These are phyloP conservation scores for Graphium colonna DNA, from an alignment of 2,888 invertebrate species.

Conservation along the genomic window DNA sequence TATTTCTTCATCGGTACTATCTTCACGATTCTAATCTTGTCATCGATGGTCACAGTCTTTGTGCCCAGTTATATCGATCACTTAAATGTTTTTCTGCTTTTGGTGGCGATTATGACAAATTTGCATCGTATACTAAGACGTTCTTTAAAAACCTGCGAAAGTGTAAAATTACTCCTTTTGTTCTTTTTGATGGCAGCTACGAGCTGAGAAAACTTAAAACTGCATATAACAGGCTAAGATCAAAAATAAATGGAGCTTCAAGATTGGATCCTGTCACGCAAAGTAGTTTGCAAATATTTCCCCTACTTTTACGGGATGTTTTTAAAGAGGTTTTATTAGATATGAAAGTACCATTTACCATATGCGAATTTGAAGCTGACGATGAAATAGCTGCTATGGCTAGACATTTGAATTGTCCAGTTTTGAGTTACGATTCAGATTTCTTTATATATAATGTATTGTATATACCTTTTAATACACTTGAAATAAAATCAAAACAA, in stretches of 20 bases:
- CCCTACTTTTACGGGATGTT: conserved; percentile 86
- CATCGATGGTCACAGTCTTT: conserved; percentile 90
- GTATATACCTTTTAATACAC: conserved; percentile 88
- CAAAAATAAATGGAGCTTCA: conserved; percentile 80
- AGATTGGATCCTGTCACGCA: conserved; percentile 79
- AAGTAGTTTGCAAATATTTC: conserved; percentile 82
- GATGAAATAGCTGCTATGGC: conserved; percentile 92
- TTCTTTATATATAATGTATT: conserved; percentile 93
- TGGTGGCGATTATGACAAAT: conserved; percentile 92
- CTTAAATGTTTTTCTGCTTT: conserved; percentile 84
- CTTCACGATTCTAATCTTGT: conserved; percentile 85
- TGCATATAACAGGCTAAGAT: conserved; percentile 76
- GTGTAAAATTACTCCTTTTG: conserved; percentile 86
- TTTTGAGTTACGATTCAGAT: conserved; percentile 96
- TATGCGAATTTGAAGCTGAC: conserved; percentile 94
- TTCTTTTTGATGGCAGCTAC: conserved; percentile 90
- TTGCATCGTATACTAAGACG: conserved; percentile 80
- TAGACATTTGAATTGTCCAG: conserved; percentile 88
- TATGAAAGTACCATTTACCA: conserved; percentile 83
- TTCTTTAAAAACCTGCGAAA: conserved; percentile 85
- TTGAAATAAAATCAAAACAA: conserved; percentile 72
- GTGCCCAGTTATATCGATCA: conserved; percentile 84
- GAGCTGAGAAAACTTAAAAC: conserved; percentile 86
- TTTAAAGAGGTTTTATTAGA: conserved; percentile 85
- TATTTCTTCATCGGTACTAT: conserved; percentile 81